Conservation (phyloP, 2,797 vertebrate species). For the Nothura maculosa region DNA sequence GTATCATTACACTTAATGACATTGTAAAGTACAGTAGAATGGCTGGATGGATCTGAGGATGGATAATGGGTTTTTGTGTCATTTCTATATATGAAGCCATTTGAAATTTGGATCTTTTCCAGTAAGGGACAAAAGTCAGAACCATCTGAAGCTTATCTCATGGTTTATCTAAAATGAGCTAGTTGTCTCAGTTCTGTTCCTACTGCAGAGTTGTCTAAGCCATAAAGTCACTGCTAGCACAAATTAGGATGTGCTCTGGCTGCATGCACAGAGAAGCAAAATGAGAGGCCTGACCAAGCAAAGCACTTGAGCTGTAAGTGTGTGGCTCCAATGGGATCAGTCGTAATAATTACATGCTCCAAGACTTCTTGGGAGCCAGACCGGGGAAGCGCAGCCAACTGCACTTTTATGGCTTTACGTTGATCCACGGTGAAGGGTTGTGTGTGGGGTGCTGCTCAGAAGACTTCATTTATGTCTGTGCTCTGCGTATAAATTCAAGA, state of each 20-base stretch:
- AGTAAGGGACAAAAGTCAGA: background rate
- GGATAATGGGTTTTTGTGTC: background rate
- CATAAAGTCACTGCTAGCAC: background rate
- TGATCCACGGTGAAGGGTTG: background rate
- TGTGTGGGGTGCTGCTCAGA: background rate
- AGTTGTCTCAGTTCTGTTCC: background rate
- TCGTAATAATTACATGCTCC: conserved; percentile 4
- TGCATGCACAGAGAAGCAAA: background rate
- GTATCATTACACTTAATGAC: background rate
- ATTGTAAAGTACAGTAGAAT: background rate
- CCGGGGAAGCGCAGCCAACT: background rate
- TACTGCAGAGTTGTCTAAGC: background rate
- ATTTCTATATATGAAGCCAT: background rate
- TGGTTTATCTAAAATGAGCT: background rate
- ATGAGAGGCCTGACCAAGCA: background rate
- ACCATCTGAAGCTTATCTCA: background rate
- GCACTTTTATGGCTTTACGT: background rate
- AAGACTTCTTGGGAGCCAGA: background rate
- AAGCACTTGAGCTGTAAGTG: background rate
- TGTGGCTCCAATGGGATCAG: background rate
- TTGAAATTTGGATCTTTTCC: background rate
- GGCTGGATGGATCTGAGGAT: background rate
- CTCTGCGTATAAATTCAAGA: background rate
- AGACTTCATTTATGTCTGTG: background rate
- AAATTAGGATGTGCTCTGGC: background rate